phyloP scores from a whole-genome alignment of 2,888 invertebrate species.

The Eulithis testata region DNA sequence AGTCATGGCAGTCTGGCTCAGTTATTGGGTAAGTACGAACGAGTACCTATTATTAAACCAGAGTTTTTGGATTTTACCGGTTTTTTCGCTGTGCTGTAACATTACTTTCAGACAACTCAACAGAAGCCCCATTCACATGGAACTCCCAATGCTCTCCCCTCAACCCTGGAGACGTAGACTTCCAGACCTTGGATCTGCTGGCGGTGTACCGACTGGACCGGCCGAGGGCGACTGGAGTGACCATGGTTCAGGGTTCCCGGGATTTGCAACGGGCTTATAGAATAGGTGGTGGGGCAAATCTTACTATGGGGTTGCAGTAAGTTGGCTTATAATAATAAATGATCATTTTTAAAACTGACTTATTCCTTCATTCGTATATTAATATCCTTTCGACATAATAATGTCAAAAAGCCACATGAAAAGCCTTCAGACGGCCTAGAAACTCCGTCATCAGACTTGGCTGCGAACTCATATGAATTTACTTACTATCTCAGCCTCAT shows the following conservation, averaged over 20 bases:
- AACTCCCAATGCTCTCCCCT: slow-evolving; percentile 61
- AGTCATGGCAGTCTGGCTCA: slow-evolving; percentile 29
- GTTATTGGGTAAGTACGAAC: slow-evolving; percentile 6
- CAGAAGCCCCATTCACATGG: slow-evolving; percentile 49
- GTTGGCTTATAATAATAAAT: slow-evolving; percentile 24
- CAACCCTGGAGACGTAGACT: slow-evolving; percentile 89
- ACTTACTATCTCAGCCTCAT: no score
- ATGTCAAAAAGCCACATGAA: no score
- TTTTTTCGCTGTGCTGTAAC: no score
- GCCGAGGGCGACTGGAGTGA: slow-evolving; percentile 87
- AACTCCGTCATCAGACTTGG: no score
- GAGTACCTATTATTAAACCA: no score
- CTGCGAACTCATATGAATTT: no score
- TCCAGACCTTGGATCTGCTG: slow-evolving; percentile 93
- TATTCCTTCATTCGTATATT: no score
- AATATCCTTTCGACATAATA: no score
- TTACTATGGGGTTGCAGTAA: slow-evolving; percentile 90
- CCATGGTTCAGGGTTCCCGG: slow-evolving; percentile 90
- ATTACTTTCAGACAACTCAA: slow-evolving; percentile 56
- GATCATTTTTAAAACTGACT: no score
- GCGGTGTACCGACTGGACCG: slow-evolving; percentile 90
- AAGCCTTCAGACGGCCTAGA: no score
- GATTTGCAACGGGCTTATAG: slow-evolving; percentile 92
- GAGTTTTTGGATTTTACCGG: no score
- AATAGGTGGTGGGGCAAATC: slow-evolving; percentile 88